These are phyloP conservation scores for Nothura maculosa DNA, from an alignment of 2,797 vertebrate species.

Conservation along the genomic window DNA sequence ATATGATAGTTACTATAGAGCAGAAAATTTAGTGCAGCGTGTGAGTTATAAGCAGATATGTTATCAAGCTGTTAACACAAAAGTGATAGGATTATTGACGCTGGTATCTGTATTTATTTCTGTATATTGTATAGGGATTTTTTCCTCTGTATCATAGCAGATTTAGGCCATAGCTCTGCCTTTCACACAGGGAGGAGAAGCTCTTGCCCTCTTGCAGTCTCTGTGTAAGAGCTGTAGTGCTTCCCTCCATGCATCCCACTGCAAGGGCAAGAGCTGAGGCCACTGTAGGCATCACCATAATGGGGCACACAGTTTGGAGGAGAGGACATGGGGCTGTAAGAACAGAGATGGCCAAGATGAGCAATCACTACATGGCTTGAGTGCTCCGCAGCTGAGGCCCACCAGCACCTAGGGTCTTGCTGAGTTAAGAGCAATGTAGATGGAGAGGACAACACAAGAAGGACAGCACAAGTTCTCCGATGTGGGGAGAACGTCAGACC, in stretches of 20 bases:
- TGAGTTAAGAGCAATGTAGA: neutral
- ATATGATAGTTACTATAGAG: slow-evolving; percentile 44
- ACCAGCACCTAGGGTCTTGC: neutral
- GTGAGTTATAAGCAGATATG: slow-evolving; percentile 42
- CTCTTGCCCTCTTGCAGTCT: neutral
- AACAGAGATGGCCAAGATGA: neutral
- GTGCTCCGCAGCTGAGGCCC: neutral
- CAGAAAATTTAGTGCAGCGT: slow-evolving; percentile 43
- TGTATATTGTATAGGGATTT: neutral
- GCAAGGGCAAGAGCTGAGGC: neutral
- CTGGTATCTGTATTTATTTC: slow-evolving; percentile 52
- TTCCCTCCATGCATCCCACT: neutral
- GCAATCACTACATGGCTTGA: neutral
- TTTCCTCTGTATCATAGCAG: neutral
- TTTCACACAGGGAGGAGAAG: neutral
- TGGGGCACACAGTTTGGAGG: neutral
- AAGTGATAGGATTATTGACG: slow-evolving; percentile 11
- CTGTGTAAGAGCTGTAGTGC: accelerated
- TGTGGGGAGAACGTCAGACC: neutral
- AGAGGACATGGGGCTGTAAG: neutral
- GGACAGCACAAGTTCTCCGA: accelerated
- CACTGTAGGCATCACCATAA: neutral
- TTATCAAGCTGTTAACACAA: slow-evolving; percentile 49
- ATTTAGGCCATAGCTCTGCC: slow-evolving; percentile 22
- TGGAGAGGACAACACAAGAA: neutral